These are phyloP conservation scores for Dermolepida albohirtum DNA, from an alignment of 2,888 invertebrate species.

Conservation along the genomic window DNA sequence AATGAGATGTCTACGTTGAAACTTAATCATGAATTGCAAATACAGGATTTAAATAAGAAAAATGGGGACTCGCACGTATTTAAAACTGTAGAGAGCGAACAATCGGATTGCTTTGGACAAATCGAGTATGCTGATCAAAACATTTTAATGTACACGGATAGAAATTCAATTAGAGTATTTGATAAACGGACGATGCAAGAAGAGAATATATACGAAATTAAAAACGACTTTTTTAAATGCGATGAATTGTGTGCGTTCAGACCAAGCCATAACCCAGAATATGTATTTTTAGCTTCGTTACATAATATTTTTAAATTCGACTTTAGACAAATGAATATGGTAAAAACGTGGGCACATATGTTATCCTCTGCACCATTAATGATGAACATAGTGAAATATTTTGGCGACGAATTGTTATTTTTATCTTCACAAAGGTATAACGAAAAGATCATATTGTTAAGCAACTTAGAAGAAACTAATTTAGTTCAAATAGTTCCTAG, in stretches of 20 bases:
- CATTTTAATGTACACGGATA: constrained; percentile 26
- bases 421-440: constrained; percentile 40
- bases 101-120: constrained; percentile 39
- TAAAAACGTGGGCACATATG: constrained; percentile 41
- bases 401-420: constrained; percentile 32
- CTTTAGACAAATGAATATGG: constrained; percentile 29
- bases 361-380: constrained; percentile 31
- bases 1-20: constrained; percentile 27
- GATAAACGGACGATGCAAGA: constrained; percentile 38
- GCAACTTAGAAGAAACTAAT: constrained; percentile 28
- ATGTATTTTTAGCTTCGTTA: constrained; percentile 34
- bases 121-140: constrained; percentile 29
- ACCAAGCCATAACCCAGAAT: constrained; percentile 25
- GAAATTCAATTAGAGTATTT: constrained; percentile 35
- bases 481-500: constrained; percentile 40
- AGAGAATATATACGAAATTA: constrained; percentile 3
- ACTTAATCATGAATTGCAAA: constrained; percentile 24
- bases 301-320: constrained; percentile 42
- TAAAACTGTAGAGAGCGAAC: neutral
- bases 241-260: constrained; percentile 37
- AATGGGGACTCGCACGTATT: constrained; percentile 1
- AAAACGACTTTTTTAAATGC: constrained; percentile 36
- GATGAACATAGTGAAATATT: constrained; percentile 23
- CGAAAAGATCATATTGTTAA: constrained; percentile 33
- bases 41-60: constrained; percentile 24